phyloP scores from a whole-genome alignment of 2,113 vertebrate genomes.

The Regulus satrapa region DNA sequence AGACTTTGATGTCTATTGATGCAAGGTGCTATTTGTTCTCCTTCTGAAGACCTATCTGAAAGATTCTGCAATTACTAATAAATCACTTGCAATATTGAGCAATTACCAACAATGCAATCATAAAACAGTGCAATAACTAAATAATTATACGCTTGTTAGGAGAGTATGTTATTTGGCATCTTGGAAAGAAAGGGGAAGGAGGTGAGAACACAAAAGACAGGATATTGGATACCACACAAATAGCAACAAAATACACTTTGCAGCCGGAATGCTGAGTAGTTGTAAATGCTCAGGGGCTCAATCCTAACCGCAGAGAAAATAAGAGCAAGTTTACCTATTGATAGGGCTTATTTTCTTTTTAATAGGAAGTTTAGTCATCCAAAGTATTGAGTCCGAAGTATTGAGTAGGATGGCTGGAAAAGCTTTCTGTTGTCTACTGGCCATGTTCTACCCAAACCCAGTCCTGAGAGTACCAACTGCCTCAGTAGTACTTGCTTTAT shows the following conservation, averaged over 20 bases:
- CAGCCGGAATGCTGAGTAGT: neutral
- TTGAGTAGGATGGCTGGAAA: neutral
- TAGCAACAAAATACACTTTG: neutral
- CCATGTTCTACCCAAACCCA: neutral
- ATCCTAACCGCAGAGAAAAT: neutral
- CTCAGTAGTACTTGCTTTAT: neutral
- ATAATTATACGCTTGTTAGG: conserved; percentile 35
- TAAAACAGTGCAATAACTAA: conserved; percentile 43
- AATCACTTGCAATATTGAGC: conserved; percentile 45
- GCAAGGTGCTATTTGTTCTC: conserved; percentile 40
- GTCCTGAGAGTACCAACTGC: neutral
- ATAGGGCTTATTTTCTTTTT: neutral
- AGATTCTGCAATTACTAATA: conserved; percentile 41
- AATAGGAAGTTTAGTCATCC: neutral
- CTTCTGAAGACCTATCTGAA: conserved; percentile 27
- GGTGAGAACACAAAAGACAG: conserved; percentile 22
- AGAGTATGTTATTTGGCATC: neutral
- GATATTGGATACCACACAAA: conserved; percentile 7
- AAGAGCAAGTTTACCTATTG: neutral
- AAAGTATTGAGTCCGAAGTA: neutral
- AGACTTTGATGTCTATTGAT: conserved; percentile 33
- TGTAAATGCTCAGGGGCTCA: neutral
- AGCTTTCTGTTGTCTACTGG: neutral
- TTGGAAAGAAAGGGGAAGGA: conserved; percentile 3
- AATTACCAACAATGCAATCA: conserved; percentile 54